These are phyloP conservation scores for Arenaria interpres DNA, from an alignment of 2,113 vertebrate genomes.

Conservation along the genomic window DNA sequence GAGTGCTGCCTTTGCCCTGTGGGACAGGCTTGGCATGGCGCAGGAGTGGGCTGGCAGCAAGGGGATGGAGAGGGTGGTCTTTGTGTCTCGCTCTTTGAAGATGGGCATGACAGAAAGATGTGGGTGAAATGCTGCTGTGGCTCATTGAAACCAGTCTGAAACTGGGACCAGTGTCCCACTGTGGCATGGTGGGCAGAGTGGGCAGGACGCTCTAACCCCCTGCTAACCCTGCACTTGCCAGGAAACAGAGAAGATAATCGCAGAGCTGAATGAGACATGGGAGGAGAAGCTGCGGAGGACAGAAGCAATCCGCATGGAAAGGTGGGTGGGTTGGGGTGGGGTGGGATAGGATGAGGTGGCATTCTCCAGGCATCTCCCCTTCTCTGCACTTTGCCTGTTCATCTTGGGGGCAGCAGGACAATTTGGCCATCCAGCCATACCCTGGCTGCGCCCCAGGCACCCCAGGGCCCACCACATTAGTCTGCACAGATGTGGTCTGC, in stretches of 20 bases:
- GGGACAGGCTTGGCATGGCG: background rate
- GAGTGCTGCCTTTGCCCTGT: background rate
- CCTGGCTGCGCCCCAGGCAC: background rate
- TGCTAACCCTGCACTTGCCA: background rate
- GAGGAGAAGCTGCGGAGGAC: constrained; percentile 96
- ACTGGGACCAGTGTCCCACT: background rate
- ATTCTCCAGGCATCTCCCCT: background rate
- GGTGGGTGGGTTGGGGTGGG: constrained; percentile 62
- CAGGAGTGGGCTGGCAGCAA: background rate
- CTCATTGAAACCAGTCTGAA: background rate
- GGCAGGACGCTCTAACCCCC: background rate
- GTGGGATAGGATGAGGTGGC: background rate
- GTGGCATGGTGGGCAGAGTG: background rate
- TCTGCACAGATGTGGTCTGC: background rate
- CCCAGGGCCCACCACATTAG: background rate
- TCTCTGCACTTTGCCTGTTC: background rate
- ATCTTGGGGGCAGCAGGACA: background rate
- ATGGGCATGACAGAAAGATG: background rate
- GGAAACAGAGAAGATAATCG: constrained; percentile 99
- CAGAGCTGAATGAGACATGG: constrained; percentile 97
- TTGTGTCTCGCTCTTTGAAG: background rate
- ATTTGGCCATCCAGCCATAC: rapidly evolving
- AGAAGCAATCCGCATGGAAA: constrained; percentile 97
- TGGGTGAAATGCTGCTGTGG: background rate
- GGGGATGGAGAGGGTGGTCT: background rate